Conservation (phyloP, 2,797 vertebrate species). For the Percopsis omiscomaycus region DNA sequence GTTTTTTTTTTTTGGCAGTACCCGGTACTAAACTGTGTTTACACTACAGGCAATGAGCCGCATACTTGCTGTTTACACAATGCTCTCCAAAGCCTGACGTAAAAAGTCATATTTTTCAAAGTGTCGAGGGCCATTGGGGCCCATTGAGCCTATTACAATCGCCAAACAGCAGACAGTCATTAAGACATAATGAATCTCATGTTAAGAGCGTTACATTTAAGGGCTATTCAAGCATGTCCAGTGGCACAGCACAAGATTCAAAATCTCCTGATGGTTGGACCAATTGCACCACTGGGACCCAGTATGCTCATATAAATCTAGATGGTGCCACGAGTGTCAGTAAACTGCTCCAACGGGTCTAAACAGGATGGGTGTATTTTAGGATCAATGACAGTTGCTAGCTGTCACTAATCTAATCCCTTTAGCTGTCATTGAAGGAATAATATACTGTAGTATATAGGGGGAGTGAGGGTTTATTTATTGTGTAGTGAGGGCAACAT, state of each 20-base stretch:
- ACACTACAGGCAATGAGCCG: background rate
- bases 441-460: no score
- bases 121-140: slow-evolving; percentile 25
- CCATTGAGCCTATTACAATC: slow-evolving; percentile 30
- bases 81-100: background rate
- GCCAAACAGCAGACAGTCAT: slow-evolving; percentile 36
- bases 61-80: background rate
- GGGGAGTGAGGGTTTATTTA: no score
- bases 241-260: slow-evolving; percentile 29
- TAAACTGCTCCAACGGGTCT: no score
- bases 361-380: no score
- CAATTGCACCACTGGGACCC: slow-evolving; percentile 38
- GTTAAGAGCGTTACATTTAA: slow-evolving; percentile 35
- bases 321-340: no score
- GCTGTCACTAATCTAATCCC: no score
- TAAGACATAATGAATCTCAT: slow-evolving; percentile 38
- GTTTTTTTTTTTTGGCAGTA: no score
- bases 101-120: background rate
- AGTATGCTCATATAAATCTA: background rate
- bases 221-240: slow-evolving; percentile 13
- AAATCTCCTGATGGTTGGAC: slow-evolving; percentile 21
- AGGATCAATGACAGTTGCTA: no score
- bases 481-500: no score
- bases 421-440: no score
- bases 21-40: background rate